Base-by-base conservation (phyloP, 1,140 invertebrate species). In the Drosophila pandora region DNA sequence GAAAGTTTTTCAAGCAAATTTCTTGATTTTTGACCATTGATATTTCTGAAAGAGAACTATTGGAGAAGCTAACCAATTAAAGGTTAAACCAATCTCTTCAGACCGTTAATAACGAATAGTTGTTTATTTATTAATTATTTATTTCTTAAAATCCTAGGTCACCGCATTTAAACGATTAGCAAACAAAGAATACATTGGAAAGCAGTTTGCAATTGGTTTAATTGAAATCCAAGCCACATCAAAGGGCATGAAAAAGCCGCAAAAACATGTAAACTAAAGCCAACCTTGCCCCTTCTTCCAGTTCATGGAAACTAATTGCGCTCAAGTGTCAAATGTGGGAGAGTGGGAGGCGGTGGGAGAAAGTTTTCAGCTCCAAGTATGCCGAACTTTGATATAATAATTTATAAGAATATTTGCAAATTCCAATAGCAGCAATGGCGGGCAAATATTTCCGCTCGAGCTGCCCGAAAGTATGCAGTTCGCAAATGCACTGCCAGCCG, bases 381-480 rank as follows among this genome's bases (percentile, higher is more conserved):
- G 67, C 63, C 67, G 52, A 70, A 73, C 69, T 73, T 73, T 73
- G 69, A 74, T 74, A 63, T 64, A 74, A 74, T 74, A 75, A 74
- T 74, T 74, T 75, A 65, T 74, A 63, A 74, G 49, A 65, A 77
- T 87, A 72, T 76, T 79, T 68, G 68, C 58, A 54, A 59, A 71
- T 76, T 72, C 60, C 56, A 67, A 83, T 56, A 59, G 59, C 50
- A 39, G 61, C 13, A 43, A 43, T 43, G 17, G 54, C 64, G 25
- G 55, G 73, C 39, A 49, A 70, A 54, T 69, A 74, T 70, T 87
- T 87, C 63, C 43, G 63, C 17, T 13, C 56, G 32, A 22, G 22
- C 9, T 67, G 78, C 83, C 83, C 72, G 68, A 89, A 88, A 88
- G 79, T 88, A 88, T 88, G 83, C 83, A 71, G 48, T 41, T 13